Percentiles rank a stretch among this genome's conserved stretches.
Conservation (phyloP, 1,140 invertebrate species). For the Bicyclus anynana region DNA sequence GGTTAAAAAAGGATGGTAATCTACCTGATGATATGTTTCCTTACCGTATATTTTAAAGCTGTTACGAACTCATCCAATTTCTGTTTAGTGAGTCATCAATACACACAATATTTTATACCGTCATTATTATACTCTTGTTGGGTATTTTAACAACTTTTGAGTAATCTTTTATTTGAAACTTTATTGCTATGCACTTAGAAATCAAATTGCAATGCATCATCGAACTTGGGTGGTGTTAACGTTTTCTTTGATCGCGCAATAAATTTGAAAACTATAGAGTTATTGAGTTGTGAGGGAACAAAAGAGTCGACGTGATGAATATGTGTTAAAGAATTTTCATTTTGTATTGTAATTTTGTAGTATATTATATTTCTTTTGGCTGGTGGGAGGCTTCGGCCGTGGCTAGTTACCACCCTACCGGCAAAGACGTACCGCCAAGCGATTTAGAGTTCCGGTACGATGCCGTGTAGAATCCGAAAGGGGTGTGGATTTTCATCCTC, state of each 20-base stretch:
- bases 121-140: conserved; percentile 20
- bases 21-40: not conserved
- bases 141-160: conserved; percentile 20
- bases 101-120: conserved; percentile 15
- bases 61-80: conserved; percentile 25
- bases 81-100: conserved; percentile 30
- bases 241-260: conserved; percentile 35
- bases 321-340: conserved; percentile 13
- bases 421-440: no score
- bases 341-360: not conserved
- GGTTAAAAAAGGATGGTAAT: no score
- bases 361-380: not conserved
- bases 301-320: conserved; percentile 20
- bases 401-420: no score
- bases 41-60: not conserved
- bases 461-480: no score
- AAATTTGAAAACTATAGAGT: conserved; percentile 27
- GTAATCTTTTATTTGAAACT: no score
- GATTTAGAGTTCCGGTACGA: no score
- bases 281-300: conserved; percentile 21
- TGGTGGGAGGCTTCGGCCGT: not conserved
- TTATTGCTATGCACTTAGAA: no score
- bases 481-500: no score
- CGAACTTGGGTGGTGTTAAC: conserved; percentile 12
- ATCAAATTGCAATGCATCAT: no score